Evolutionary conservation across 2,888 invertebrate genomes (phyloP).

Genomic region (Leptogaster cylindrica): DNA sequence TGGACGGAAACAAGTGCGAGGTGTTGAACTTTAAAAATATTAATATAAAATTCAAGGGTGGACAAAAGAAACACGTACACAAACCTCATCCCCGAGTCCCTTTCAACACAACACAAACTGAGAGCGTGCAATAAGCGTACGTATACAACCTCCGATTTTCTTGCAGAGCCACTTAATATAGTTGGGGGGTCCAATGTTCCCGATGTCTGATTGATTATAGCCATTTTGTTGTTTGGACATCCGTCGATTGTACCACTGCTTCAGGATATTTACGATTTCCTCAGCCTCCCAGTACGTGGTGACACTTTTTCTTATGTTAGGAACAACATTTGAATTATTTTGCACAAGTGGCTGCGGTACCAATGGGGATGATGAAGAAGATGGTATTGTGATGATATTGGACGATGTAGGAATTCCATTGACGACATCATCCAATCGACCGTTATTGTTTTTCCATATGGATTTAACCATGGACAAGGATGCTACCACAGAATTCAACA

Average conservation of each 20-base stretch:
- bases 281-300: slow-evolving; percentile 36
- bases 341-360: slow-evolving; percentile 18
- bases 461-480: slow-evolving; percentile 34
- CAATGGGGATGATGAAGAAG: slow-evolving; percentile 22
- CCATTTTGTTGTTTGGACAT: slow-evolving; percentile 27
- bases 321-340: neutral
- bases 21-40: too few relatives aligned
- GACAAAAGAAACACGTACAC: slow-evolving; percentile 12
- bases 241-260: slow-evolving; percentile 20
- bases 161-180: slow-evolving; percentile 49
- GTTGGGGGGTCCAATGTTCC: slow-evolving; percentile 45
- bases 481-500: slow-evolving; percentile 41
- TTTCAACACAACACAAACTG: slow-evolving; percentile 19
- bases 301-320: neutral
- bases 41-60: neutral
- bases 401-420: neutral
- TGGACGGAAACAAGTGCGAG: too few relatives aligned
- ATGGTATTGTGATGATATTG: neutral
- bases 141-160: slow-evolving; percentile 45
- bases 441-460: neutral
- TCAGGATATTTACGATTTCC: slow-evolving; percentile 23
- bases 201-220: slow-evolving; percentile 42
- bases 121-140: slow-evolving; percentile 35
- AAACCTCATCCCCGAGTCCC: slow-evolving; percentile 27
- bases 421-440: neutral